These are phyloP conservation scores for Didymodactylos carnosus DNA, from an alignment of 2,888 invertebrate genomes.

Conservation along the genomic window DNA sequence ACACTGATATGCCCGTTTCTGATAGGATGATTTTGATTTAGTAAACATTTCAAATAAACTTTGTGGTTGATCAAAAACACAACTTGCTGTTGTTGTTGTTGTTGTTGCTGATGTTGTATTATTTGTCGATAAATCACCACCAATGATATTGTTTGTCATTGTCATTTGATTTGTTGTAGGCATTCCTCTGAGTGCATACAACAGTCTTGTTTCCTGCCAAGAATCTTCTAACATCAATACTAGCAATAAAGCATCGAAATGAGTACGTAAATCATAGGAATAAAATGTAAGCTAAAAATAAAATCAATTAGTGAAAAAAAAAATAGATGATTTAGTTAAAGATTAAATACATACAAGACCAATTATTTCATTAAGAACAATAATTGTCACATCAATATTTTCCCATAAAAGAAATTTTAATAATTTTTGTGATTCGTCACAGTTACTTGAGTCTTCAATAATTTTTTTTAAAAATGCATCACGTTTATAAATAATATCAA, in stretches of 20 bases:
- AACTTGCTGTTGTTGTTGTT: not conserved
- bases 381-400: slow-evolving; percentile 73
- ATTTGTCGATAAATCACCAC: no score
- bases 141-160: no score
- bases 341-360: not conserved
- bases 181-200: slow-evolving; percentile 70
- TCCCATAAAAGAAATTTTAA: slow-evolving; percentile 89
- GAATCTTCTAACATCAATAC: slow-evolving; percentile 75
- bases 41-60: slow-evolving; percentile 78
- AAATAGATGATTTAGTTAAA: not conserved
- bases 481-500: slow-evolving; percentile 4
- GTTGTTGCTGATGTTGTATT: not conserved
- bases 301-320: not conserved
- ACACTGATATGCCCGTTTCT: slow-evolving; percentile 86
- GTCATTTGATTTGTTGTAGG: not conserved
- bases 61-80: slow-evolving; percentile 5
- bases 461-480: slow-evolving; percentile 63
- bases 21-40: slow-evolving; percentile 75
- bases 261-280: slow-evolving; percentile 74
- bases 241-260: slow-evolving; percentile 65
- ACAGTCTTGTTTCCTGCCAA: slow-evolving; percentile 81
- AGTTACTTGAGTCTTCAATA: slow-evolving; percentile 73
- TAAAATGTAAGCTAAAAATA: slow-evolving; percentile 26
- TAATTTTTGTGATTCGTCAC: slow-evolving; percentile 70
- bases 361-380: slow-evolving; percentile 59